phyloP scores from a whole-genome alignment of 2,888 invertebrate species.

The Brachypterus glaber region DNA sequence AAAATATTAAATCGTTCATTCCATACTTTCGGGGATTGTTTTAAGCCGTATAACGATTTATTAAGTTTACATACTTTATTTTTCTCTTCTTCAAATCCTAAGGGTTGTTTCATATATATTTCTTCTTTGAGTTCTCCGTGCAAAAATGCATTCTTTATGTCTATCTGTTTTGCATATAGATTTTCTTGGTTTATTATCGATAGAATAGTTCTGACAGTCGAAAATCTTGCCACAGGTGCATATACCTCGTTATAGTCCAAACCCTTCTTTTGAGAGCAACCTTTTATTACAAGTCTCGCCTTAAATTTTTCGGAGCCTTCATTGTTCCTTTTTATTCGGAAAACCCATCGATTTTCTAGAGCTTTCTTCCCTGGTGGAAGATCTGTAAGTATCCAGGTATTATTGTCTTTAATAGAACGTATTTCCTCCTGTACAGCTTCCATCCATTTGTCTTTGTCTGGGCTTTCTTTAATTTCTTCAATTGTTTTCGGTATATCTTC shows the following conservation, averaged over 20 bases:
- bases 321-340: slow-evolving; percentile 18
- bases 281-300: slow-evolving; percentile 24
- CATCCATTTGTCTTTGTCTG: slow-evolving; percentile 12
- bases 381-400: slow-evolving; percentile 19
- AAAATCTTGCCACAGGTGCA: slow-evolving; percentile 12
- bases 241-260: slow-evolving; percentile 5
- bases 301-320: slow-evolving; percentile 19
- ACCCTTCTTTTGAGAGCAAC: slow-evolving; percentile 19
- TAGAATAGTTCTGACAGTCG: slow-evolving; percentile 10
- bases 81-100: slow-evolving; percentile 10
- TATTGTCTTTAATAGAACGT: slow-evolving; percentile 15
- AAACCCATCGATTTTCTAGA: slow-evolving; percentile 21
- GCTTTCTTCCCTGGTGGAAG: slow-evolving; percentile 15
- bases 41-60: slow-evolving; percentile 14
- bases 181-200: slow-evolving; percentile 9
- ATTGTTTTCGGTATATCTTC: slow-evolving; percentile 13
- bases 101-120: slow-evolving; percentile 14
- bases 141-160: slow-evolving; percentile 13
- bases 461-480: slow-evolving; percentile 7
- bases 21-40: slow-evolving; percentile 14
- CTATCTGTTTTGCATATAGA: slow-evolving; percentile 9
- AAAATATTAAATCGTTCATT: slow-evolving; percentile 15
- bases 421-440: slow-evolving; percentile 21
- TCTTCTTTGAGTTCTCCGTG: slow-evolving; percentile 13
- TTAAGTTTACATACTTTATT: slow-evolving; percentile 12